Base-by-base conservation (phyloP, 1,140 invertebrate species). In the Reticulitermes speratus region DNA sequence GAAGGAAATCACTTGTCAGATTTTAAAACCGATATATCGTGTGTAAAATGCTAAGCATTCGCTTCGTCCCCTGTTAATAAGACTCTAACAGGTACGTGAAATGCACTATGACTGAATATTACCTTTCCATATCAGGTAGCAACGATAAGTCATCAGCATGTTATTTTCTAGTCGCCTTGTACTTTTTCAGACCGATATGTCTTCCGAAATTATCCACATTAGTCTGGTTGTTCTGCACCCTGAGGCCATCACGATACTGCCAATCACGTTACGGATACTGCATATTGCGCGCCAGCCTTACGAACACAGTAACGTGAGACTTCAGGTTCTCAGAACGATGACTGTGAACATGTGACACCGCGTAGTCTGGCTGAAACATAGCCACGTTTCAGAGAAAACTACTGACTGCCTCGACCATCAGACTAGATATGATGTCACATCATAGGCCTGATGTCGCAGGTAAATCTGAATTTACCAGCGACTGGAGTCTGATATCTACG, bases 141-240 rank as follows among this genome's bases (percentile, higher is more conserved):
- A 75, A 75, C n/a, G 25, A n/a, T 69, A 69, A 75, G 7, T 30
- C 65, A 9, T 75, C 25, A 30, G 65, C n/a, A 75, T 30, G 14
- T 75, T 30, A 75, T 75, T 75, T 75, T 75, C 65, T 75, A 75
- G 65, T 75, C 65, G 25, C 65, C 65, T 25, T 75, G 65, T 75
- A 75, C 0, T 75, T 75, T 75, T 75, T 75, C 7, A 75, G 65
- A 75, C 65, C 65, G n/a, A 14, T 75, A 14, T 25, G n/a, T 75
- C 65, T n/a, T 14, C 65, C 65, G 65, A 75, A 75, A 75, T 75
- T 19, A 75, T 75, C 65, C 65, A 75, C 65, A 75, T 75, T 75
- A 30, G 25, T 65, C 9, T 12, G 16, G 59, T 65, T 65, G 12
- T 65, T 65, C 59, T 30, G 25, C 2, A 30, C 65, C 65, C n/a